Percentiles rank a stretch among this genome's conserved stretches.
These are phyloP conservation scores for Cristatella mucedo DNA, from an alignment of 2,888 invertebrate species.

Conservation along the genomic window DNA sequence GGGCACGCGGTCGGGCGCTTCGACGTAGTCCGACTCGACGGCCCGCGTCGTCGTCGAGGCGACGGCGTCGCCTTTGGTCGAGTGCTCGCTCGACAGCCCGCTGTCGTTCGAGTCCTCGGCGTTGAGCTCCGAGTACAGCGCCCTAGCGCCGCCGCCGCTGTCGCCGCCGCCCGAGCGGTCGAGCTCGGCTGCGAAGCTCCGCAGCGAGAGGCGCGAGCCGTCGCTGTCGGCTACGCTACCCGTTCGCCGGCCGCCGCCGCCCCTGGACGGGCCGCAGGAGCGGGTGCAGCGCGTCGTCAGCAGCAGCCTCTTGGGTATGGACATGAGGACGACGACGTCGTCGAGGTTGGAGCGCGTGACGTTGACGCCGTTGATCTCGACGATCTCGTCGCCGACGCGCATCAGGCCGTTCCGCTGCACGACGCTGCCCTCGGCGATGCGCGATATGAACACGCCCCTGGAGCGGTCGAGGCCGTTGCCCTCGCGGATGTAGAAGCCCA, in stretches of 20 bases:
- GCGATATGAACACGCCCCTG: constrained; percentile 93
- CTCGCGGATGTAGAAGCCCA: constrained; percentile 91
- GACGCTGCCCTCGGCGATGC: constrained; percentile 84
- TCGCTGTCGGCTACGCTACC: too few relatives aligned
- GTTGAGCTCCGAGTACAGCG: constrained; percentile 3
- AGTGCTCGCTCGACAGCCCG: constrained; percentile 16
- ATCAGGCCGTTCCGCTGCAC: constrained; percentile 93
- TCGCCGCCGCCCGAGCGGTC: too few relatives aligned
- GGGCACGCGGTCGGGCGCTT: not conserved
- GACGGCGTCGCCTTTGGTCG: constrained; percentile 7
- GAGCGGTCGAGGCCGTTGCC: constrained; percentile 91
- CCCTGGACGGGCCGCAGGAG: not conserved
- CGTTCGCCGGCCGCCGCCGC: not conserved
- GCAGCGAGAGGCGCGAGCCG: not conserved
- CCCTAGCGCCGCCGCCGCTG: too few relatives aligned
- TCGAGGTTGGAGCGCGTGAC: constrained; percentile 94
- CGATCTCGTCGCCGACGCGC: constrained; percentile 92
- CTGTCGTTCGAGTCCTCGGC: constrained; percentile 16
- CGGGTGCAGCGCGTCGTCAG: constrained; percentile 54
- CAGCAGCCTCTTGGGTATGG: constrained; percentile 84
- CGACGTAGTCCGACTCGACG: too few relatives aligned
- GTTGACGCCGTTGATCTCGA: constrained; percentile 92
- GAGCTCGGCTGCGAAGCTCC: not conserved
- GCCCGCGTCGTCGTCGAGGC: too few relatives aligned
- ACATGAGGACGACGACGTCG: constrained; percentile 98